Conservation (phyloP, 2,888 invertebrate genomes). For the Machimus atricapillus region DNA sequence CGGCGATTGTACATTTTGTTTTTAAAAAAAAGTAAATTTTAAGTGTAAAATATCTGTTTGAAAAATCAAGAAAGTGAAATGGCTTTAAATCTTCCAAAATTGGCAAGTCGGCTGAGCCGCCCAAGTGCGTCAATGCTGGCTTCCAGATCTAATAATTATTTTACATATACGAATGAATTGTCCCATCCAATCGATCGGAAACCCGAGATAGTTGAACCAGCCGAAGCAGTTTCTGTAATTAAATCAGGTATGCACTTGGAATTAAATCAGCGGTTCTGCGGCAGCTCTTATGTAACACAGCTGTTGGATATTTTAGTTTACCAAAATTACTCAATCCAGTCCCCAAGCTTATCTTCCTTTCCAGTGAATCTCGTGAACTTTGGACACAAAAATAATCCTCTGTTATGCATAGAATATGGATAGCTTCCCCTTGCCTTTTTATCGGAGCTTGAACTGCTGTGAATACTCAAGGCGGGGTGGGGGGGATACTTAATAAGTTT, state of each 20-base stretch:
- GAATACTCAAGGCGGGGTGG: not conserved
- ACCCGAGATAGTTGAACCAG: conserved; percentile 75
- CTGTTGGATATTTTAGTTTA: not conserved
- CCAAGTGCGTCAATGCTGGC: not conserved
- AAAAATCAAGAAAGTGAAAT: not conserved
- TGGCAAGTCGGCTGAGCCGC: not conserved
- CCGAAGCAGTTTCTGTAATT: conserved; percentile 79
- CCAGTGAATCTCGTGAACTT: not conserved
- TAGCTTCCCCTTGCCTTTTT: not conserved
- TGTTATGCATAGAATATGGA: not conserved
- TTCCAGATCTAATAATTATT: conserved; percentile 1
- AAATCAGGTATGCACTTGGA: conserved; percentile 76
- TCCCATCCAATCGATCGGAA: conserved; percentile 78
- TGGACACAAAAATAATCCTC: not conserved
- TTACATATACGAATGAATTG: conserved; percentile 66
- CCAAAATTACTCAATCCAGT: not conserved
- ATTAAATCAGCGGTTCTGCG: not conserved
- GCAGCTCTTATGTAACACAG: not conserved
- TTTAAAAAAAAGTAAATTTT: too few species aligned
- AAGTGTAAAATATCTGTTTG: not conserved
- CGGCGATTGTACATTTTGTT: too few species aligned
- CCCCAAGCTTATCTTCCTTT: not conserved
- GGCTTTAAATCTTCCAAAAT: not conserved
- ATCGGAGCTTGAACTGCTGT: not conserved
- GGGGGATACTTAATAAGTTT: not conserved